These are phyloP conservation scores for Sparus aurata DNA, from an alignment of 2,797 vertebrate species.

Conservation along the genomic window DNA sequence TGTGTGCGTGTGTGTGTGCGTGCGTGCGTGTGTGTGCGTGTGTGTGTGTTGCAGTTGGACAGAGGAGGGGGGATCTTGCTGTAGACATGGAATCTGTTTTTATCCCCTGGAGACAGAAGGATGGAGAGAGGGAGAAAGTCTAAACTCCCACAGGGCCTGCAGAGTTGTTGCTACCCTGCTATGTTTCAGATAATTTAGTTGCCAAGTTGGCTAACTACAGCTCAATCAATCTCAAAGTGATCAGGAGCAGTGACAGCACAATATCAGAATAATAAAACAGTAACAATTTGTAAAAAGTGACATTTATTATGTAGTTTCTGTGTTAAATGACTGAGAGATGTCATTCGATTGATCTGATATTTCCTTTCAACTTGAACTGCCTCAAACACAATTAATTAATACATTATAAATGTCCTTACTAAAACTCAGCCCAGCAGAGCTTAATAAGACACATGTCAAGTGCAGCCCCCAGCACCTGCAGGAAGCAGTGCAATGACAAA, in stretches of 20 bases:
- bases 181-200: constrained; percentile 19
- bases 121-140: not conserved
- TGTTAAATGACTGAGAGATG: too few relatives aligned
- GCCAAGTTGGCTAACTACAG: not conserved
- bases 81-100: constrained; percentile 8
- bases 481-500: too few relatives aligned
- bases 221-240: not conserved
- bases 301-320: too few relatives aligned
- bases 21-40: not conserved
- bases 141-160: constrained; percentile 8
- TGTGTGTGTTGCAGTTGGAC: constrained; percentile 8
- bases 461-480: too few relatives aligned
- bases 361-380: not conserved
- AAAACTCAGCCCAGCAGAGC: too few relatives aligned
- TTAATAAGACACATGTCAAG: too few relatives aligned
- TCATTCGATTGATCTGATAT: not conserved
- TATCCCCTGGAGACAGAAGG: not conserved
- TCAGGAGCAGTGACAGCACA: not conserved
- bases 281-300: too few relatives aligned
- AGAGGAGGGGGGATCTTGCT: not conserved
- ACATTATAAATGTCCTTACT: too few relatives aligned
- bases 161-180: constrained; percentile 10
- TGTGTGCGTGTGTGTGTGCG: too few relatives aligned
- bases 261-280: not conserved
- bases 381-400: too few relatives aligned